Evolutionary conservation across 2,888 invertebrate species (phyloP), one percentile per base, ranked within the genome.

Genomic region (Tanypteryx hageni): DNA sequence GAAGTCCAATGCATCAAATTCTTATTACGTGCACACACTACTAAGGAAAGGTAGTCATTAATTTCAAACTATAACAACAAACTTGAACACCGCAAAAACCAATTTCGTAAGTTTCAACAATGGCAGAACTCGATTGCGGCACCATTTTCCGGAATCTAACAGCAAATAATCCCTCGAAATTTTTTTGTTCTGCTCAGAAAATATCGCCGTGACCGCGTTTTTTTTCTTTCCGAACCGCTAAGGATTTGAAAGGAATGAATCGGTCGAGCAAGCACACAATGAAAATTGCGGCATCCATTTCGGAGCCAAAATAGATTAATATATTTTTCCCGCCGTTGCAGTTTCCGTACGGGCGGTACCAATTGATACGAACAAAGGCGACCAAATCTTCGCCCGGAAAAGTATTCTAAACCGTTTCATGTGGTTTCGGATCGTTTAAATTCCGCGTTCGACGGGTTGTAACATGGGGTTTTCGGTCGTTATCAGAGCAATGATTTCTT

Each of bases 401-500:
- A 57, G 85, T 18, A 22, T 85, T 44, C 56, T 44, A n/a, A 68
- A 44, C 44, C 44, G 64, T 64, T 89, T 89, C 89, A 89, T 89
- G 89, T 64, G 64, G 64, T 89, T 27, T 44, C 27, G 18, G 44
- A 89, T 89, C 89, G 89, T 44, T 89, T 89, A 64, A 89, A 89
- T 89, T 64, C 64, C 89, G n/a, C 64, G 64, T 89, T 64, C 44
- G 56, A n/a, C 27, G 89, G 9, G 18, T 89, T 44, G 89, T 89
- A 64, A 68, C 64, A 64, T 44, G 64, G 61, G 89, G 89, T 89
- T 64, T 89, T 82, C 11, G n/a, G 11, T 44, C 64, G 89, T 89
- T 89, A 64, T 89, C 61, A 89, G 89, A 64, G 89, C 89, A 68
- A 89, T 89, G 89, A 64, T 89, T 89, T 89, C 89, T 89, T 89